These are phyloP conservation scores for Tursiops truncatus DNA, from an alignment of 2,113 vertebrate species.

Conservation along the genomic window DNA sequence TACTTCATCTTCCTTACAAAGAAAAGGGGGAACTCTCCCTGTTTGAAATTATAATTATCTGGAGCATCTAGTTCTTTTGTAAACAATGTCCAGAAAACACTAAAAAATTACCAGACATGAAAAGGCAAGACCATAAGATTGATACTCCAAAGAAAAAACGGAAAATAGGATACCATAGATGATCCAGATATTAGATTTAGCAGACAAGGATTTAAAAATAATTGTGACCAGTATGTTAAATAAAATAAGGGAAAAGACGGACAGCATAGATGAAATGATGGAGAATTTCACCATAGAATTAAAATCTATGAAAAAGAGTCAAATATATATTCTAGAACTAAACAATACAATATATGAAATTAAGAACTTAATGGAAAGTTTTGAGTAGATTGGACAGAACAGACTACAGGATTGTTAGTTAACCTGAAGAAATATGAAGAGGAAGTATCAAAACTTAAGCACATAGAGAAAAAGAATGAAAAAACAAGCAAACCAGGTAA, in stretches of 20 bases:
- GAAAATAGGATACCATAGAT: not conserved
- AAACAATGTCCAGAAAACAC: not conserved
- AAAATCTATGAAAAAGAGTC: not conserved
- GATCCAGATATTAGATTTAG: not conserved
- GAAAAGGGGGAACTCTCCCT: not conserved
- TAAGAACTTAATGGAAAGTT: not conserved
- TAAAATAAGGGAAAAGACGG: slow-evolving; percentile 5
- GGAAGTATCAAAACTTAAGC: not conserved
- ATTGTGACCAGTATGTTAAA: not conserved
- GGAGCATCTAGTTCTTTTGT: not conserved
- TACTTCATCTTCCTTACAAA: not conserved
- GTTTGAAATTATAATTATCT: not conserved
- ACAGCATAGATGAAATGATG: not conserved
- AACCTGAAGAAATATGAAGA: slow-evolving; percentile 12
- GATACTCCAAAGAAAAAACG: not conserved
- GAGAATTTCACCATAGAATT: not conserved
- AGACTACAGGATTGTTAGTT: not conserved
- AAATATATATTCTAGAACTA: not conserved
- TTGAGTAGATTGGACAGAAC: not conserved
- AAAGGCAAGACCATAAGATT: not conserved
- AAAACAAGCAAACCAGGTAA: not conserved
- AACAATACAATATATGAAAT: not conserved
- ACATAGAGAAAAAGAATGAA: slow-evolving; percentile 4
- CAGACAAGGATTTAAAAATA: not conserved
- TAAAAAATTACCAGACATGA: slow-evolving; percentile 3